Evolutionary conservation across 1,140 invertebrate species (phyloP), one percentile per base, ranked within the genome.

Genomic region (Vanessa atalanta): DNA sequence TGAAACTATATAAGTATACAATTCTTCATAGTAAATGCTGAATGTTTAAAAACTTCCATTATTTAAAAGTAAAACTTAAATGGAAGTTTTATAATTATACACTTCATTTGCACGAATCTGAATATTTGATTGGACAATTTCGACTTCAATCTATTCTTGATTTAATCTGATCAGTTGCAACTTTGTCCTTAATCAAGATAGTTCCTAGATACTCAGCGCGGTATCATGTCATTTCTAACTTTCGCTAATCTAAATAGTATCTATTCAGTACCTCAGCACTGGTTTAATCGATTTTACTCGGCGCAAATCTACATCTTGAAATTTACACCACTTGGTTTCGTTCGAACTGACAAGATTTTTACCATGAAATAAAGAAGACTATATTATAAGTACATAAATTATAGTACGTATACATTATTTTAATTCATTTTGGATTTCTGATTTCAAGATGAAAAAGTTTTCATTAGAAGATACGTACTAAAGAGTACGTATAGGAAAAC

Each of bases 231-330:
- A 23, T 55, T 57, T 55, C 66, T 69, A 69, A 69, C 51, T 69
- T 69, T 57, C 53, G 50, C 66, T 69, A 69, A 69, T 69, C 66
- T 69, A 69, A 69, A 69, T 69, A 69, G 66, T 69, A 69, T 69
- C 66, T 57, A 57, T 47, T 7, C 31, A 61, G 26, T 69, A 69
- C 66, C 66, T 69, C 66, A 55, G 50, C 16, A 57, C 66, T 60
- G 31, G 15, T 31, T 69, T 69, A 60, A 69, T 69, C 53, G 66
- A 69, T 57, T 69, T 57, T 43, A 60, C 66, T 69, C 66, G 43
- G 57, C 37, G 15, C 66, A 57, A 60, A 60, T 69, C 53, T 47
- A 69, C 66, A 69, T 69, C 66, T 57, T 20, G 53, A 69, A 69
- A 69, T 69, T 47, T 57, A 69, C 66, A 57, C 53, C 37, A 23